phyloP scores from a whole-genome alignment of 2,888 invertebrate species.

The Acronicta alni region DNA sequence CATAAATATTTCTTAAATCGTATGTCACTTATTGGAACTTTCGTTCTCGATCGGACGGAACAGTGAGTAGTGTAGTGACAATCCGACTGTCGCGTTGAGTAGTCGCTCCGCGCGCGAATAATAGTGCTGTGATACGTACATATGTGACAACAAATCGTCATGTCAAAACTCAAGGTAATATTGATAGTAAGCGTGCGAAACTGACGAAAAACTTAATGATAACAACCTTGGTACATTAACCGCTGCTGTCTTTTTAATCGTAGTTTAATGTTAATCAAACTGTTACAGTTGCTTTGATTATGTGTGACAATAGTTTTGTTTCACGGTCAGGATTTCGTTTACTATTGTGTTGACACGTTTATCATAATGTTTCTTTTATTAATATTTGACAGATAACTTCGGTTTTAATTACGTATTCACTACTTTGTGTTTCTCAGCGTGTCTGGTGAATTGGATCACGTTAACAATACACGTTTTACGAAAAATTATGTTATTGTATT shows the following conservation, averaged over 20 bases:
- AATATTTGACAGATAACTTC: slow-evolving; percentile 21
- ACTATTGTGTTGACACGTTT: slow-evolving; percentile 15
- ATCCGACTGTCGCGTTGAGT: slow-evolving; percentile 41
- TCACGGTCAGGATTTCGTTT: slow-evolving; percentile 24
- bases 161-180: slow-evolving; percentile 83
- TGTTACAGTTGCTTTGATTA: slow-evolving; percentile 40
- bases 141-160: slow-evolving; percentile 64
- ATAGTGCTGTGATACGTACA: slow-evolving; percentile 58
- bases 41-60: slow-evolving; percentile 48
- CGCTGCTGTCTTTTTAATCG: slow-evolving; percentile 51
- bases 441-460: slow-evolving; percentile 21
- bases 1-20: slow-evolving; percentile 39
- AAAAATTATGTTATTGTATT: neutral
- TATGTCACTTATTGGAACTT: slow-evolving; percentile 51
- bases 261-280: slow-evolving; percentile 36
- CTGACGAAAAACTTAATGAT: slow-evolving; percentile 50
- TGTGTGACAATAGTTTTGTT: slow-evolving; percentile 35
- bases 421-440: slow-evolving; percentile 13
- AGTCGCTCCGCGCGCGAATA: slow-evolving; percentile 47
- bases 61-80: too few relatives aligned
- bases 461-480: neutral
- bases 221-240: slow-evolving; percentile 45
- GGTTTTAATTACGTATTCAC: slow-evolving; percentile 8
- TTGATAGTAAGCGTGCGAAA: slow-evolving; percentile 61
- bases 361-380: slow-evolving; percentile 2